These are phyloP conservation scores for Oscheius sp. DNA, from an alignment of 2,888 invertebrate species.

Conservation along the genomic window DNA sequence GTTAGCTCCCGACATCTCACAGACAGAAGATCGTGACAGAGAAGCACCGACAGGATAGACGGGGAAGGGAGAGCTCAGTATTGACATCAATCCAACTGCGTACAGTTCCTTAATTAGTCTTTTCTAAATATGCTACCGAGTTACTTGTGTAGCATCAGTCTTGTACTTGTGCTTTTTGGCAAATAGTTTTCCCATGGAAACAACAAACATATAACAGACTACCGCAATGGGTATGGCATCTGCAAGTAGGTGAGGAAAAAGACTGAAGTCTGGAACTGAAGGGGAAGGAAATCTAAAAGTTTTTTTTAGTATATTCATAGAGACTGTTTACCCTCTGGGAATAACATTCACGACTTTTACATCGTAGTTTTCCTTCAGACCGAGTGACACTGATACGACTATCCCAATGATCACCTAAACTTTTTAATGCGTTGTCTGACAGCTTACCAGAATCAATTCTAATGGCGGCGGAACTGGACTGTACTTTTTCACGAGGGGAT, in stretches of 20 bases:
- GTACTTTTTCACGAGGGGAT: constrained; percentile 62
- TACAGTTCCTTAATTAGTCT: constrained; percentile 54
- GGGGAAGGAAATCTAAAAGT: constrained; percentile 71
- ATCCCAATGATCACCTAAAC: constrained; percentile 75
- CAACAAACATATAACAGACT: constrained; percentile 76
- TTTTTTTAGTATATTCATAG: neutral
- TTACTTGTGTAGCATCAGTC: constrained; percentile 76
- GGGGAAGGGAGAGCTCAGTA: constrained; percentile 79
- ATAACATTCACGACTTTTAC: constrained; percentile 75
- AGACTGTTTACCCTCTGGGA: constrained; percentile 73
- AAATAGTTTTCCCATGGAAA: constrained; percentile 77
- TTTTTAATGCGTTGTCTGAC: constrained; percentile 44
- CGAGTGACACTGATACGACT: constrained; percentile 73
- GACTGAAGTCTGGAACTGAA: constrained; percentile 66
- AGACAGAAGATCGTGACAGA: constrained; percentile 80
- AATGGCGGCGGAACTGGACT: constrained; percentile 67
- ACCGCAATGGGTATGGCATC: constrained; percentile 76
- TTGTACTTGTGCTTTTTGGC: constrained; percentile 77
- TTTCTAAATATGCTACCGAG: neutral
- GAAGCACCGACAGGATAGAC: constrained; percentile 77
- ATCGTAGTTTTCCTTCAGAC: constrained; percentile 72
- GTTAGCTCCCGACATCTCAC: constrained; percentile 87
- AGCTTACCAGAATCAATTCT: constrained; percentile 67
- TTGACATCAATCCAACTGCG: constrained; percentile 77
- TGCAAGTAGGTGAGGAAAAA: constrained; percentile 76